Evolutionary conservation across 2,888 invertebrate species (phyloP), one percentile per base, ranked within the genome.

Genomic region (Phengaris alcon): DNA sequence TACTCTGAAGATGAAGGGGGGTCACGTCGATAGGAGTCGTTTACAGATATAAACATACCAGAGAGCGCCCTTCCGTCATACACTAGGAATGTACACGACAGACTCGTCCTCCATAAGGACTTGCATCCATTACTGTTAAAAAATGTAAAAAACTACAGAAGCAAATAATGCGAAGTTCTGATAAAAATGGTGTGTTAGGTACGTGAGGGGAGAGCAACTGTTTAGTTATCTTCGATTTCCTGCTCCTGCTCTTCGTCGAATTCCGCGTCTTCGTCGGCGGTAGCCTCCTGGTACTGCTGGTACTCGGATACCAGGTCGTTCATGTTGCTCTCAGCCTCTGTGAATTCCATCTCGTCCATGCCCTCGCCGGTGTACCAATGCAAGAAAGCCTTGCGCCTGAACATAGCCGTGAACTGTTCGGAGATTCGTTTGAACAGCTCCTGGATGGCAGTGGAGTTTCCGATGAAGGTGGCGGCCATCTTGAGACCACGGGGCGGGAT

Each of bases 261-360:
- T 91, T 97, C 97, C 0, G 96, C 96, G 86, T 97, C 97, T 87
- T 97, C 97, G 84, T 97, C 97, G 81, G 96, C 96, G 80, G 96
- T 97, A 78, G 97, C 97, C 89, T 96, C 98, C 93, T 98, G 98
- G 94, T 98, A 98, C 87, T 98, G 98, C 89, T 98, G 98, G 92
- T 98, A 98, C 88, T 98, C 98, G 0, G 97, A 97, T n/a, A 97
- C 97, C 88, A 97, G 89, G 87, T 97, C 97, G 91, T 97, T 98
- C 98, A 99, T 98, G 95, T 99, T 99, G 87, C 97, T 97, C 94
- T 97, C 96, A 5, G 96, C 98, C 90, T 98, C 98, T 7, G 98
- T 98, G 95, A 98, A 98, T 93, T 98, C 98, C 98, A 98, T 98
- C 93, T 95, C 96, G 95, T 96, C 96, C 96, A 93, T 96, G 94